Evolutionary conservation across 2,888 invertebrate species (phyloP).

Genomic region (Protophormia terraenovae): DNA sequence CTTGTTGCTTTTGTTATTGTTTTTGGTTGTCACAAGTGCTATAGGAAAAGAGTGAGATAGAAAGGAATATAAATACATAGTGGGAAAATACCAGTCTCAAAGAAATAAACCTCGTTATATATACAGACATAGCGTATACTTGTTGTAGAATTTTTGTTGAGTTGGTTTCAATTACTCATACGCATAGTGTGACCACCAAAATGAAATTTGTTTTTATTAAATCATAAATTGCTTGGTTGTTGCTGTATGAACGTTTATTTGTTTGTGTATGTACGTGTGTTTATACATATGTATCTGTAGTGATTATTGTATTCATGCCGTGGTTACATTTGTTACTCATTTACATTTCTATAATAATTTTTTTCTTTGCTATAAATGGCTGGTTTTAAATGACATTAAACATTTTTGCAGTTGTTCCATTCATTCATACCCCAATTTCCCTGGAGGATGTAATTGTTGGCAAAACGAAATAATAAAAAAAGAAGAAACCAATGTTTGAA

Average conservation of each 20-base stretch:
- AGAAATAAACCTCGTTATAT: too few relatives aligned
- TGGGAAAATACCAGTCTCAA: too few relatives aligned
- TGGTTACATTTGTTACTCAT: conserved; percentile 43
- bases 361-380: conserved; percentile 49
- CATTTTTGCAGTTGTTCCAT: conserved; percentile 19
- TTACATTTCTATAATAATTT: conserved; percentile 34
- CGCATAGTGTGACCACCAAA: conserved; percentile 35
- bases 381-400: conserved; percentile 62
- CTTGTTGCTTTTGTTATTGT: too few relatives aligned
- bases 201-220: conserved; percentile 15
- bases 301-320: conserved; percentile 29
- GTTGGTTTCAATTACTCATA: conserved; percentile 45
- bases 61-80: too few relatives aligned
- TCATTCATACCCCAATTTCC: conserved; percentile 37
- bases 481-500: background rate
- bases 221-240: conserved; percentile 23
- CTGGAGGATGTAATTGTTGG: conserved; percentile 52
- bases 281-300: background rate
- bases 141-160: conserved; percentile 3
- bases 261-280: background rate
- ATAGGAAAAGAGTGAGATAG: too few relatives aligned
- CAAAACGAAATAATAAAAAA: conserved; percentile 5
- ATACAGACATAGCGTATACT: too few relatives aligned
- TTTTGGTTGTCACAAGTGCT: too few relatives aligned
- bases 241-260: too few relatives aligned